These are phyloP conservation scores for Myioborus miniatus DNA, from an alignment of 2,797 vertebrate genomes.

Conservation along the genomic window DNA sequence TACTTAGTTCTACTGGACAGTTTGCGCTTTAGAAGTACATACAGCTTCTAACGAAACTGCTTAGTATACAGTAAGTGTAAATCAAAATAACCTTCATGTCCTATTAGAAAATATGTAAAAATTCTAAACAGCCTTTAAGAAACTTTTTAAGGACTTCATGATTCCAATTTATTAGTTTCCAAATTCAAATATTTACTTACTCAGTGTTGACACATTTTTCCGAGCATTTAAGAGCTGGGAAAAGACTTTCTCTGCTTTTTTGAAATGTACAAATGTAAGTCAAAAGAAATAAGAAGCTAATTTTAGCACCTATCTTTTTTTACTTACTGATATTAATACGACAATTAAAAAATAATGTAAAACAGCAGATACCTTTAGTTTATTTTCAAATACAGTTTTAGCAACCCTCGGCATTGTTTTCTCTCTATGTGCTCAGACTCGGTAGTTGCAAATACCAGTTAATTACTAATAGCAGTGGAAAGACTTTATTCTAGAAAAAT, in stretches of 20 bases:
- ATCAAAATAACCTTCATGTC: background rate
- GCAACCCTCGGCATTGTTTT: background rate
- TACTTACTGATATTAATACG: background rate
- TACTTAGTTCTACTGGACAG: background rate
- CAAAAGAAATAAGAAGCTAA: background rate
- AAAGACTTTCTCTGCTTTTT: background rate
- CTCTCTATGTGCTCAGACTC: background rate
- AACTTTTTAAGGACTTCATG: background rate
- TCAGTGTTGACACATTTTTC: background rate
- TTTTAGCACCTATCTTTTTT: background rate
- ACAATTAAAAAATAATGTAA: background rate
- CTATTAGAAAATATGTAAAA: background rate
- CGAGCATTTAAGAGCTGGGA: background rate
- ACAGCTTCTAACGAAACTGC: background rate
- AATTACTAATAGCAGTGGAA: background rate
- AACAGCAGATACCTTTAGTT: background rate
- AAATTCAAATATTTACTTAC: background rate
- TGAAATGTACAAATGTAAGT: background rate
- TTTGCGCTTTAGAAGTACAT: background rate
- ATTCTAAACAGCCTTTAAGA: background rate
- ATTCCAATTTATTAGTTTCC: background rate
- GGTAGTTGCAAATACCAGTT: background rate
- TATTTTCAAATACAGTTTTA: background rate
- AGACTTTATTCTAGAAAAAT: background rate
- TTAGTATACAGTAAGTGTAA: background rate